These are phyloP conservation scores for Acanthaster planci DNA, from an alignment of 35 echinoderm and acorn worm species.

Conservation along the genomic window DNA sequence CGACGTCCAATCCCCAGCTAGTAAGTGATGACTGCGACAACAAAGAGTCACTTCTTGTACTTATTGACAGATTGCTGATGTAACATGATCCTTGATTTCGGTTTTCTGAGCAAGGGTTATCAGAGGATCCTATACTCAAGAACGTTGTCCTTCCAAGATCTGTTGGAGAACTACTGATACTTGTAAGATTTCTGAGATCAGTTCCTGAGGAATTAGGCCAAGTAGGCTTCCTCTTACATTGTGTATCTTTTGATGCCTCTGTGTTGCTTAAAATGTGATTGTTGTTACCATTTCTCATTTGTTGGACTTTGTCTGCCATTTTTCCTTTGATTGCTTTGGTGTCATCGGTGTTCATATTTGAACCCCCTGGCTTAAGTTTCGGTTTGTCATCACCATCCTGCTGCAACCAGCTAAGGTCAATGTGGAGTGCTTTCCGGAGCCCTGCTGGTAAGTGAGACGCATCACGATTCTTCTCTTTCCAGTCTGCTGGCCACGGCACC, in stretches of 20 bases:
- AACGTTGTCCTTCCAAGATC: not conserved
- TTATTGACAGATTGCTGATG: not conserved
- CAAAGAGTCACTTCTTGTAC: not conserved
- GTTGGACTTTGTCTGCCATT: too few species aligned
- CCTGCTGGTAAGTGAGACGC: slow-evolving; percentile 1
- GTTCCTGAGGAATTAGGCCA: not conserved
- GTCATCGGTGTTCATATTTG: not conserved
- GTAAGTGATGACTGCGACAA: not conserved
- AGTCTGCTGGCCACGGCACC: not conserved
- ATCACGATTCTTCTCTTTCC: slow-evolving; percentile 4
- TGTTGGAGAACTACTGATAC: not conserved
- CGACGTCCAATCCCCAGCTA: not conserved
- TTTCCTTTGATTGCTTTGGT: not conserved
- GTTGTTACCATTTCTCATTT: slow-evolving; percentile 22
- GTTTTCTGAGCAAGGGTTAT: not conserved
- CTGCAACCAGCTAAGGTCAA: not conserved
- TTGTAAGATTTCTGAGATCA: not conserved
- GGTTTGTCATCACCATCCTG: not conserved
- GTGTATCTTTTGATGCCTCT: not conserved
- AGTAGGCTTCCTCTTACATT: not conserved
- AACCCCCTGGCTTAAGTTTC: not conserved
- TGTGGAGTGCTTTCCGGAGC: not conserved
- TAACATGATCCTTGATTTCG: not conserved
- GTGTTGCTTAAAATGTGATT: not conserved
- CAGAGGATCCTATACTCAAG: not conserved